Evolutionary conservation across 2,888 invertebrate genomes (phyloP).

Genomic region (Tinea trinotella): DNA sequence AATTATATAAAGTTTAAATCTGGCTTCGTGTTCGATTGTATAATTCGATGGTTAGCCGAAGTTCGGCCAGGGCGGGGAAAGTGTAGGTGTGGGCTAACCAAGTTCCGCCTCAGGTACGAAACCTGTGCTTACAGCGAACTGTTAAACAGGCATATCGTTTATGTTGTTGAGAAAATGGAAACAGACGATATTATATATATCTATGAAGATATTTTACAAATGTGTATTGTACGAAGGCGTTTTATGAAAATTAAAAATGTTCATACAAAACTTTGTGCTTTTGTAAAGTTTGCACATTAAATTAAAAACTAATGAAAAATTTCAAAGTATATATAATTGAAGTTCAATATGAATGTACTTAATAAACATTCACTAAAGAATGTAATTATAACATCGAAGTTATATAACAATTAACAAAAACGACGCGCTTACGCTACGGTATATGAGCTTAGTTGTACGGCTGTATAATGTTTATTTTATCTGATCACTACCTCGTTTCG

Average conservation of each 20-base stretch:
- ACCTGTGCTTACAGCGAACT: background rate
- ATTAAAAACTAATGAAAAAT: background rate
- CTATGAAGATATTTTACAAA: background rate
- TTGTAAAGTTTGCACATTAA: constrained; percentile 6
- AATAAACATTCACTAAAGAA: background rate
- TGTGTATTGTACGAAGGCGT: background rate
- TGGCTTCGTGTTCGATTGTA: constrained; percentile 13
- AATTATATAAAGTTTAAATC: background rate
- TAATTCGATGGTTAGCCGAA: constrained; percentile 13
- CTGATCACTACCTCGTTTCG: constrained; percentile 2
- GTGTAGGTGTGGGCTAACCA: background rate
- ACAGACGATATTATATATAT: background rate
- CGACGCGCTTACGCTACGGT: background rate
- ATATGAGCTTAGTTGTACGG: background rate
- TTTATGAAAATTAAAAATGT: background rate
- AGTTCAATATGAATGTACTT: constrained; percentile 16
- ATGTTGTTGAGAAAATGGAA: background rate
- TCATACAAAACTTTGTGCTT: constrained; percentile 7
- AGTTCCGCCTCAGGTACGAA: background rate
- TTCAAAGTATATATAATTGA: constrained; percentile 10
- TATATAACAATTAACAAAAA: constrained; percentile 4
- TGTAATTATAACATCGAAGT: constrained; percentile 12
- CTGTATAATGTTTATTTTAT: background rate
- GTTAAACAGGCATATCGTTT: background rate
- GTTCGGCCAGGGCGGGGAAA: background rate